phyloP scores from a whole-genome alignment of 2,113 vertebrate species.

The Oncorhynchus mykiss region DNA sequence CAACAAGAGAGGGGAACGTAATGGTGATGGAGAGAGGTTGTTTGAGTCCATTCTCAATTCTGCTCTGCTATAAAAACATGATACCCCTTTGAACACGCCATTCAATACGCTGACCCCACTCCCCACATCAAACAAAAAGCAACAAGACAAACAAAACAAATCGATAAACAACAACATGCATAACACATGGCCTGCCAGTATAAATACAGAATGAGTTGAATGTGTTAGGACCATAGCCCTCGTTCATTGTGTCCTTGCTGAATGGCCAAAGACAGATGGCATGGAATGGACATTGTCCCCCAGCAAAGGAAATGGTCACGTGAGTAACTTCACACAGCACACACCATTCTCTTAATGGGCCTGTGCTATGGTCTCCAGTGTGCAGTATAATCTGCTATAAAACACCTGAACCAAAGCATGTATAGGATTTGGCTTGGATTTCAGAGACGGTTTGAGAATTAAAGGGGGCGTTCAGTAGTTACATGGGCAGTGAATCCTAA shows the following conservation, averaged over 20 bases:
- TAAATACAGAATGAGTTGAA: too few species aligned
- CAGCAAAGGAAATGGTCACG: slow-evolving; percentile 15
- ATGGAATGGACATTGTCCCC: slow-evolving; percentile 42
- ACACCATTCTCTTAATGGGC: neutral
- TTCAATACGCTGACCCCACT: slow-evolving; percentile 8
- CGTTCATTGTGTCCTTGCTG: slow-evolving; percentile 31
- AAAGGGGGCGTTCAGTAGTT: too few species aligned
- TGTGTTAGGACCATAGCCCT: neutral
- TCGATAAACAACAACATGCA: neutral
- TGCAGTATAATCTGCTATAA: neutral
- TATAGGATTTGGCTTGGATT: too few species aligned
- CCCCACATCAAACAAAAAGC: neutral
- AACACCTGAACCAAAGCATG: slow-evolving; percentile 21
- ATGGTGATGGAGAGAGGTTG: neutral
- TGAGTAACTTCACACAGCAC: neutral
- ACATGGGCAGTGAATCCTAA: too few species aligned
- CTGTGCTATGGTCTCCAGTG: neutral
- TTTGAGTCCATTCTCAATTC: neutral
- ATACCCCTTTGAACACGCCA: neutral
- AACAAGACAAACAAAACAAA: neutral
- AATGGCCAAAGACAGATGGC: slow-evolving; percentile 56
- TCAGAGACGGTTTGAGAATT: too few species aligned
- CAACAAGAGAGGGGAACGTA: neutral
- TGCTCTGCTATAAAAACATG: neutral
- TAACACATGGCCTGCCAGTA: neutral